A percentile compares a stretch with the other conserved stretches of the same genome.
Conservation (phyloP, 2,113 vertebrate species). For the Centropus unirufus region DNA sequence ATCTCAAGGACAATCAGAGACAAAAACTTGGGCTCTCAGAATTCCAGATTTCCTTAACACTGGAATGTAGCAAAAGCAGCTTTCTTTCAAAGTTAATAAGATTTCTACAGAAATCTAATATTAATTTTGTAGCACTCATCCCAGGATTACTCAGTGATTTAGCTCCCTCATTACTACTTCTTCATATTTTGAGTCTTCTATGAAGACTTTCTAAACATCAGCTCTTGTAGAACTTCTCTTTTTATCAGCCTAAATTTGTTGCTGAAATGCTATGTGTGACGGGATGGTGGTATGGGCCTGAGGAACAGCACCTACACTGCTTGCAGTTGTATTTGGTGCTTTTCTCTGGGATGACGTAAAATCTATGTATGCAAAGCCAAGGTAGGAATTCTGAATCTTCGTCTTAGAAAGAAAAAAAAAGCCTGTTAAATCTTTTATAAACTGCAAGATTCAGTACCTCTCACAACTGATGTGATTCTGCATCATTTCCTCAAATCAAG, state of each 20-base stretch:
- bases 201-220: neutral
- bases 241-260: neutral
- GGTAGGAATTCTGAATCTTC: neutral
- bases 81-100: neutral
- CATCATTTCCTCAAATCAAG: conserved; percentile 14
- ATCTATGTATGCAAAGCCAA: neutral
- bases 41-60: neutral
- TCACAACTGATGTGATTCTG: neutral
- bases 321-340: neutral
- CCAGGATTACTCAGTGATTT: neutral
- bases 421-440: neutral
- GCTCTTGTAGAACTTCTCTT: neutral
- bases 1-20: neutral
- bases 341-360: neutral
- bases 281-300: fast-evolving
- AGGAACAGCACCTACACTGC: neutral
- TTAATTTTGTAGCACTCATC: neutral
- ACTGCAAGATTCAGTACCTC: neutral
- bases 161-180: neutral
- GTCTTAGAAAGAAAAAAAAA: neutral
- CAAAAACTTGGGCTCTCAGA: neutral
- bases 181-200: neutral
- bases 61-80: neutral
- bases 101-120: neutral
- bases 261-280: neutral